These are phyloP conservation scores for Caenorhabditis sp. DNA, from an alignment of 2,888 invertebrate species.

Conservation along the genomic window DNA sequence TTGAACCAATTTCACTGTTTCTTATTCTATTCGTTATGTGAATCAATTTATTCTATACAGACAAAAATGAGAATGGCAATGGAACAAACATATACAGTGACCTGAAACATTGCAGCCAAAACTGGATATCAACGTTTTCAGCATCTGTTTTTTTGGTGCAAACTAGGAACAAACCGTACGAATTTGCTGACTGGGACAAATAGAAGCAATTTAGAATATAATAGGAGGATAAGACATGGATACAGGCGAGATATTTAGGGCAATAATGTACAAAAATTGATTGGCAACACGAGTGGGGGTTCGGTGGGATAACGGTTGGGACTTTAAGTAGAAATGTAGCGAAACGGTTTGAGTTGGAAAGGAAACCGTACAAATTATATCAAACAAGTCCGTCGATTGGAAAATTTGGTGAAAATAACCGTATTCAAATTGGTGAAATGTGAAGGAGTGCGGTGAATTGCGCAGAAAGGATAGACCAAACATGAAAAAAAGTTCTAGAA, in stretches of 20 bases:
- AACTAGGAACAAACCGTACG: constrained; percentile 40
- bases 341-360: neutral
- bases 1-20: too few relatives aligned
- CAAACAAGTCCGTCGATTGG: too few relatives aligned
- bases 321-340: constrained; percentile 6
- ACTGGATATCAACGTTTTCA: neutral
- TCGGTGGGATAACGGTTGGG: neutral
- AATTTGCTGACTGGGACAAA: constrained; percentile 46
- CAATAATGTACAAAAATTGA: constrained; percentile 11
- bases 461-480: constrained; percentile 5
- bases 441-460: constrained; percentile 18
- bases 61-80: constrained; percentile 22
- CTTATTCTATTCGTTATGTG: neutral
- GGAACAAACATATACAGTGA: constrained; percentile 32
- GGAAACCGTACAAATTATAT: constrained; percentile 8
- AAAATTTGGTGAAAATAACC: constrained; percentile 3
- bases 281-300: neutral
- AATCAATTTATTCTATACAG: constrained; percentile 52
- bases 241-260: neutral
- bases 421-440: constrained; percentile 46
- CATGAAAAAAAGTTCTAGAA: neutral
- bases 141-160: constrained; percentile 20
- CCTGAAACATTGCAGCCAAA: neutral
- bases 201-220: neutral
- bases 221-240: constrained; percentile 7